These are phyloP conservation scores for Aspidoscelis tigris DNA, from an alignment of 2,113 vertebrate species.

Conservation along the genomic window DNA sequence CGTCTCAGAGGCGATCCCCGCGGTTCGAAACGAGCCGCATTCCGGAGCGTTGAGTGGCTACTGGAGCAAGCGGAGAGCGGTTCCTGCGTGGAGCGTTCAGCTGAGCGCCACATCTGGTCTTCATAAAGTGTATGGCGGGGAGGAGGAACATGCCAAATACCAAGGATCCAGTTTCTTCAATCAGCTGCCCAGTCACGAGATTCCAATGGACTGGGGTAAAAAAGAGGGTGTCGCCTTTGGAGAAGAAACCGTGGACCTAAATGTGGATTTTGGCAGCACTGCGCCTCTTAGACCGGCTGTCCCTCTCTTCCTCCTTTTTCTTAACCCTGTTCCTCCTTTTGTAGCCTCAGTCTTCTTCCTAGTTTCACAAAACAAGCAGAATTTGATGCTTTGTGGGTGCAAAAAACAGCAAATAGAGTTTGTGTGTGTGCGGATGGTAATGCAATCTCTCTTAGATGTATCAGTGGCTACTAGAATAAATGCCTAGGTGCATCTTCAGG, in stretches of 20 bases:
- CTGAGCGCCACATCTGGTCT: conserved; percentile 75
- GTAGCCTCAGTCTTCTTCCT: too few relatives aligned
- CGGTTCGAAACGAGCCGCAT: conserved; percentile 34
- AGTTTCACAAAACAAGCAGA: too few relatives aligned
- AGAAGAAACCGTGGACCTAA: conserved; percentile 25
- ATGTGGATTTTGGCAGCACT: background rate
- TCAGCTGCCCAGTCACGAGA: conserved; percentile 67
- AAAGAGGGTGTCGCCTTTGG: conserved; percentile 70
- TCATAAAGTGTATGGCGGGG: conserved; percentile 45
- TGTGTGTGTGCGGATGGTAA: too few relatives aligned
- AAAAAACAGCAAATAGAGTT: too few relatives aligned
- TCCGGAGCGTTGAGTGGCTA: conserved; percentile 46
- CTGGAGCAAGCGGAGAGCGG: conserved; percentile 37
- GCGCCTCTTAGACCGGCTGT: too few relatives aligned
- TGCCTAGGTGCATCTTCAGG: too few relatives aligned
- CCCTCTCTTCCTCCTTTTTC: background rate
- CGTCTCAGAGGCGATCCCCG: background rate
- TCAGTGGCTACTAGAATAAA: too few relatives aligned
- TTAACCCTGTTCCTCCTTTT: background rate
- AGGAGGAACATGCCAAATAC: conserved; percentile 52
- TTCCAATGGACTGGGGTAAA: conserved; percentile 71
- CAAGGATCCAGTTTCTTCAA: conserved; percentile 71
- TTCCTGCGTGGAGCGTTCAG: conserved; percentile 46
- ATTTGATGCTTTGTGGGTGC: too few relatives aligned
- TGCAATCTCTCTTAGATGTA: too few relatives aligned